Conservation (phyloP, 2,888 invertebrate species). For the Apotomis betuletana region DNA sequence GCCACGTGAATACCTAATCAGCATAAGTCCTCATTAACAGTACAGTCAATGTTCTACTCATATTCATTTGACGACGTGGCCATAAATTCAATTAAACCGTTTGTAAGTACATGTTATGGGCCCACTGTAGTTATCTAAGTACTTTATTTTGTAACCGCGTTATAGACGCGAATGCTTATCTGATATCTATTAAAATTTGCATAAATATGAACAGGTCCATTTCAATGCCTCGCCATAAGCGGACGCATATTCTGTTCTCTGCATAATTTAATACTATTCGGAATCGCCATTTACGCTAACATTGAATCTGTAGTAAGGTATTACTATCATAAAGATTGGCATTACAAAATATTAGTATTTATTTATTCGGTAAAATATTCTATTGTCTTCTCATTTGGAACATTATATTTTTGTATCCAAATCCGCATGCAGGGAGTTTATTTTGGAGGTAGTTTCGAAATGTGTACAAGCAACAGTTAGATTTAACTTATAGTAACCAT, state of each 20-base stretch:
- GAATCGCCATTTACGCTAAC: background rate
- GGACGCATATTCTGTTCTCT: background rate
- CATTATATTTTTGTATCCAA: no score
- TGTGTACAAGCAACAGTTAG: constrained; percentile 1
- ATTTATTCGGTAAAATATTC: no score
- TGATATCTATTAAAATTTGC: constrained; percentile 63
- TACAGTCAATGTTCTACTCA: constrained; percentile 65
- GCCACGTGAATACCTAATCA: constrained; percentile 75
- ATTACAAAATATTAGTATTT: no score
- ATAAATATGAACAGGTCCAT: constrained; percentile 55
- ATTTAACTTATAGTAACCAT: constrained; percentile 15
- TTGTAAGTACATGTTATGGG: constrained; percentile 53
- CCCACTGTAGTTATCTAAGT: constrained; percentile 49
- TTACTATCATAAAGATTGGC: no score
- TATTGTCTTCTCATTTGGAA: no score
- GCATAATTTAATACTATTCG: background rate
- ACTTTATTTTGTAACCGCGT: constrained; percentile 64
- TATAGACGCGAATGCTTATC: constrained; percentile 68
- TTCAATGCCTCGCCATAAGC: constrained; percentile 18
- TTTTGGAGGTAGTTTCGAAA: background rate
- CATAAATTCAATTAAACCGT: constrained; percentile 80
- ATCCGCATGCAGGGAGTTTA: no score
- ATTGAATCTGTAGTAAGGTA: no score
- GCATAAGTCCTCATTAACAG: constrained; percentile 66
- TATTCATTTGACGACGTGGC: constrained; percentile 79